phyloP scores from a whole-genome alignment of 1,140 invertebrate species.

The Drosophila cardini region DNA sequence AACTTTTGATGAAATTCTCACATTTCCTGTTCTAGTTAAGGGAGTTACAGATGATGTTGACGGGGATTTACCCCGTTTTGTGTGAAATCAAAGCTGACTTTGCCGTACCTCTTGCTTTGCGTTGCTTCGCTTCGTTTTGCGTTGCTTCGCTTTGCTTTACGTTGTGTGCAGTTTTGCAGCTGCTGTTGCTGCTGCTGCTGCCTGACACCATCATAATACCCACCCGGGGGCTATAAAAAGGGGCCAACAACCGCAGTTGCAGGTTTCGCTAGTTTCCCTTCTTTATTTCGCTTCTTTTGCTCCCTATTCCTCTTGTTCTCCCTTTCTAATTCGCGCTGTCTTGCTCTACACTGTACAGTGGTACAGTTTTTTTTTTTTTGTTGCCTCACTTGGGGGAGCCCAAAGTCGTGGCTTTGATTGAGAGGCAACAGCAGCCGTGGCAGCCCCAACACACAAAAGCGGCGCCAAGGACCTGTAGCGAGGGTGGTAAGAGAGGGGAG shows the following conservation, averaged over 20 bases:
- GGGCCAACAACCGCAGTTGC: constrained; percentile 52
- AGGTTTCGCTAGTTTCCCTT: constrained; percentile 32
- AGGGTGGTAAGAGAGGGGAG: too few species aligned
- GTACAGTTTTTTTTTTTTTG: constrained; percentile 16
- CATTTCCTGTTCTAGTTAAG: neutral
- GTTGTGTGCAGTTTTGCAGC: constrained; percentile 36
- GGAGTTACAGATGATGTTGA: constrained; percentile 9
- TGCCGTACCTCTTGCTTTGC: neutral
- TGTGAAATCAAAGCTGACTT: constrained; percentile 38
- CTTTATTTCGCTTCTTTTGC: constrained; percentile 23
- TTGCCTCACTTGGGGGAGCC: constrained; percentile 40
- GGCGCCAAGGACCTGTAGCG: constrained; percentile 30
- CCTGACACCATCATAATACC: constrained; percentile 44
- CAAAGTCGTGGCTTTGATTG: constrained; percentile 53
- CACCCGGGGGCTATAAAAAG: constrained; percentile 46
- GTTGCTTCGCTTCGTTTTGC: neutral
- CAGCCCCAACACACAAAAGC: constrained; percentile 35
- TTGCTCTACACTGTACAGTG: neutral
- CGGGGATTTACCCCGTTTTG: constrained; percentile 18
- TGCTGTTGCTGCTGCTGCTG: constrained; percentile 13
- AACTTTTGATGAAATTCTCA: neutral
- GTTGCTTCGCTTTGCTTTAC: neutral
- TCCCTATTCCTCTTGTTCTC: neutral
- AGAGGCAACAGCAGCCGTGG: constrained; percentile 41
- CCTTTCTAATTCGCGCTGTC: neutral